Base-by-base conservation (phyloP, 2,888 invertebrate species). In the Plusia festucae region DNA sequence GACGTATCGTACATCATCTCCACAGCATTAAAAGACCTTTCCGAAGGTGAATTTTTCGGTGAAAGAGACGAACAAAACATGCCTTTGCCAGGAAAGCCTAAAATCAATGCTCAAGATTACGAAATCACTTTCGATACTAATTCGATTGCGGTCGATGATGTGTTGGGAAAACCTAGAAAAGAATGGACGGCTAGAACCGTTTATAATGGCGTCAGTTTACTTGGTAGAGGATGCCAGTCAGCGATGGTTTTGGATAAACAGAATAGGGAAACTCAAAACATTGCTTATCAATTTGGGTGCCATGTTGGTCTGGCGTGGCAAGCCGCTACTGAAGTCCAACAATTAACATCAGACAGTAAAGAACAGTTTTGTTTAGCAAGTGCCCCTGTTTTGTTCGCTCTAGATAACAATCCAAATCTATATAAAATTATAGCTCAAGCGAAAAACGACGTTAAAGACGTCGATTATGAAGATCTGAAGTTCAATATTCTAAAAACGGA, bases 251-350 rank as follows among this genome's bases (percentile, higher is more conserved):
- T 98, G 34, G 97, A 97, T 9, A 97, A 96, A 16, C 98, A 98
- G 82, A 95, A 95, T 27, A 90, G 96, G 30, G 95, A 96, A 5
- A 92, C 96, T 1, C 97, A 98, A 82, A 96, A 96, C 70, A 95
- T 96, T 65, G 98, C 97, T 0, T 97, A 97, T 84, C 95, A 97
- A 63, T 98, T 98, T 88, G 98, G 98, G 0, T 97, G 97, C 83
- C 97, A 98, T 88, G 95, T 98, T 9, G 98, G 98, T 5, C 93
- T 97, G 58, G 97, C 98, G 1, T 97, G 97, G 97, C 98, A 98
- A 94, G 97, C 97, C 1, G 91, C 93, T 44, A 88, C 90, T 0
- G 95, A 95, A 85, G 66, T 94, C 4, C 91, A 93, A 58, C 89
- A 88, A 9, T 67, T 84, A 82, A 96, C 76, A 91, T 97, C 90